Percentiles rank a stretch among this genome's conserved stretches.
phyloP scores from a whole-genome alignment of 1,140 invertebrate genomes.

The Zaprionus vittiger region DNA sequence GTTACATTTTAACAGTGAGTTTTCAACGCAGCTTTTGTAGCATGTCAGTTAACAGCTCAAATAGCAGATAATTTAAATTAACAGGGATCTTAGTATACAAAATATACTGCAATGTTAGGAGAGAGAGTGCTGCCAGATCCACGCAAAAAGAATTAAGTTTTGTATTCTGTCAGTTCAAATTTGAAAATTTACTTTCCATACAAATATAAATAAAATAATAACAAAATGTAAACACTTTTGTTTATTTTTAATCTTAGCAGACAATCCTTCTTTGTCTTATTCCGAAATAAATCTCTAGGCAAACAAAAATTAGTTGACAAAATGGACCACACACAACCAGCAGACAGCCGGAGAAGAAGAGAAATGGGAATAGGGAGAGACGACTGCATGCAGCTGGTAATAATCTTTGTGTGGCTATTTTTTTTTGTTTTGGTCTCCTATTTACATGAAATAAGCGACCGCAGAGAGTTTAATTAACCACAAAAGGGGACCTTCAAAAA shows the following conservation, averaged over 20 bases:
- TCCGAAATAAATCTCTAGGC: not conserved
- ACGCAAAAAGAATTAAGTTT: slow-evolving; percentile 3
- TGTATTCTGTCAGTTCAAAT: not conserved
- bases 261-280: not conserved
- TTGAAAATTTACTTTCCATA: not conserved
- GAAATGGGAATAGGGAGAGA: not conserved
- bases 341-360: not conserved
- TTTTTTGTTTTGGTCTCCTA: slow-evolving; percentile 54
- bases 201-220: not conserved
- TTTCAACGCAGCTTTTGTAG: not conserved
- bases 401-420: slow-evolving; percentile 8
- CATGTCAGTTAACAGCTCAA: slow-evolving; percentile 3
- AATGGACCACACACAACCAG: not conserved
- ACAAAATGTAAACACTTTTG: not conserved
- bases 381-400: not conserved
- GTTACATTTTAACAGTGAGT: not conserved
- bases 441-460: slow-evolving; percentile 62
- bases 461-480: slow-evolving; percentile 71
- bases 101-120: not conserved
- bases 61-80: not conserved
- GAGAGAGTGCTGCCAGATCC: not conserved
- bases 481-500: slow-evolving; percentile 53
- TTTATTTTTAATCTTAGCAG: slow-evolving; percentile 2
- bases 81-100: slow-evolving; percentile 1
- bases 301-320: not conserved